Base-by-base conservation (phyloP, 1,140 invertebrate genomes). In the Apocrypta bakeri region DNA sequence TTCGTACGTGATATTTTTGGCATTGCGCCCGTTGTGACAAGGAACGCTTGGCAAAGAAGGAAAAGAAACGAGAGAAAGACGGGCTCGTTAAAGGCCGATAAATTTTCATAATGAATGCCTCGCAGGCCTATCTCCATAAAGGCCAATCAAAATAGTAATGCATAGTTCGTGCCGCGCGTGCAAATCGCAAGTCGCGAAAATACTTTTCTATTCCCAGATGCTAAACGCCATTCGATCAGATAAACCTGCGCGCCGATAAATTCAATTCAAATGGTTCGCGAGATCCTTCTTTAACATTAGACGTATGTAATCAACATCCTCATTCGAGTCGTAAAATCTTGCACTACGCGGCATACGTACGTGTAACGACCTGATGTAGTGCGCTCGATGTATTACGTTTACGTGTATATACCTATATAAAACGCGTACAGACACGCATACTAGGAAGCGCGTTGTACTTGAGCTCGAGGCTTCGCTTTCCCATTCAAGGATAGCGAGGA, bases 241-340 rank as follows among this genome's bases (percentile, higher is more conserved):
- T 69, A 69, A 69, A 63, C 33, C 33, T 2, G 2, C 42, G 25
- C 25, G n/a, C 64, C 42, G 14, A 76, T 61, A 61, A 77, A 77
- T 77, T 77, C 75, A 64, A 77, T 40, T 31, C 14, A 33, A 66
- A 66, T 48, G 72, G n/a, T n/a, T n/a, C 69, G 14, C 1, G 33
- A n/a, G 9, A 24, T 64, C 61, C 61, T n/a, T 37, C 40, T 66
- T 66, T 64, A 64, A 64, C 61, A 77, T 77, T 66, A 40, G 33
- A 64, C 63, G 66, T 33, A 77, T n/a, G n/a, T 77, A 77, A 77
- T 77, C 75, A 25, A 40, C 31, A 64, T 77, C 74, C 74, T 77
- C 31, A 37, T 63, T 77, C 14, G 29, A 64, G n/a, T 56, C 48
- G 48, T 75, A 75, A 75, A 75, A 75, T 17, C 4, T 74, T 25